Evolutionary conservation across 2,797 vertebrate species (phyloP), one percentile per base, ranked within the genome.

Genomic region (Linurgus olivaceus): DNA sequence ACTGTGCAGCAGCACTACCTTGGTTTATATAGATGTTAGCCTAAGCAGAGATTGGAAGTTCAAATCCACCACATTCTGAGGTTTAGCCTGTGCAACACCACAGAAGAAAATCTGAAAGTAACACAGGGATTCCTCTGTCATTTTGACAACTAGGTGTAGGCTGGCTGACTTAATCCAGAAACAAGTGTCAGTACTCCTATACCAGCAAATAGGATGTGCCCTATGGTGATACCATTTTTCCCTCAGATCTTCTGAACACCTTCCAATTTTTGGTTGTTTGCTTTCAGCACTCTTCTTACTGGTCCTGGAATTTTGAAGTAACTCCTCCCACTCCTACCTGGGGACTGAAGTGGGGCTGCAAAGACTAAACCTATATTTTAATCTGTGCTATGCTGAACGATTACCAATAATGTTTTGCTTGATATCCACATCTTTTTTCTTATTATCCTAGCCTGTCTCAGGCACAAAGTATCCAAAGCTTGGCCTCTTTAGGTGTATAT

Each of bases 261-360:
- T 72, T 68, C 55, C 35, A 40, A 0, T 38, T 86, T 50, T 84
- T 87, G 75, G 9, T 55, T n/a, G 4, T 65, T 92, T 58, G 28
- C 44, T 68, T 85, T 45, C 18, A 73, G 13, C 28, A 35, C 13
- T 57, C 16, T 61, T 61, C 10, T 54, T 59, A 84, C 31, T 44
- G 78, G 12, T 79, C 24, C 29, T 68, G 21, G 4, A 73, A 20
- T 75, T 87, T 81, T 77, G n/a, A 88, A 86, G 21, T n/a, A 82
- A 26, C 18, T 74, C 6, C 35, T 76, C 23, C n/a, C 82, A 15
- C 37, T 67, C 77, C 65, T 76, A 17, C 2, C 2, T 61, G 25
- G 19, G 9, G 23, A 28, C 37, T 75, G 58, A 78, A 81, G 40
- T 55, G 48, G 80, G 40, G 18, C 37, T 88, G 48, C 35, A 63